Percentiles rank a stretch among this genome's conserved stretches.
phyloP scores from a whole-genome alignment of 2,888 invertebrate species.

The Trichopria drosophilae region DNA sequence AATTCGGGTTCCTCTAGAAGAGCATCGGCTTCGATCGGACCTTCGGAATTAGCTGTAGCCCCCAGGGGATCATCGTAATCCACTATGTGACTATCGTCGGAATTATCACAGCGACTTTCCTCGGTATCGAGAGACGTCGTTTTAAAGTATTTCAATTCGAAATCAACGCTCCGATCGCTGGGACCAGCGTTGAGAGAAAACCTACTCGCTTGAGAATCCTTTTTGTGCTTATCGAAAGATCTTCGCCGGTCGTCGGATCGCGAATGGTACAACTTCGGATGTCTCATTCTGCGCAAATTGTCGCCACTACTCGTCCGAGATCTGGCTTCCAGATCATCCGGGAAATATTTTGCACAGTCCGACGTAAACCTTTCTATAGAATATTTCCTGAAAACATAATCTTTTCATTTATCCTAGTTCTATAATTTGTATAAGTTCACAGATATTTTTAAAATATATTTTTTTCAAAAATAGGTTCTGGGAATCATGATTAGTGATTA shows the following conservation, averaged over 20 bases:
- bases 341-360: conserved; percentile 44
- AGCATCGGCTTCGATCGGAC: conserved; percentile 45
- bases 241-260: conserved; percentile 53
- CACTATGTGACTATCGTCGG: conserved; percentile 45
- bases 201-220: conserved; percentile 48
- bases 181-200: conserved; percentile 40
- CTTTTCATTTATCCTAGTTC: too few relatives aligned
- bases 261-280: conserved; percentile 53
- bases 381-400: conserved; percentile 45
- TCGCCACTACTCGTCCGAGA: conserved; percentile 50
- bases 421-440: too few relatives aligned
- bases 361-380: conserved; percentile 48
- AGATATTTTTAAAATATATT: too few relatives aligned
- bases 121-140: conserved; percentile 47
- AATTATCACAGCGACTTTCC: conserved; percentile 46
- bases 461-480: too few relatives aligned
- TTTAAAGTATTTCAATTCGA: conserved; percentile 52
- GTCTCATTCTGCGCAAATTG: conserved; percentile 44
- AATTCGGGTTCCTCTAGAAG: conserved; percentile 53
- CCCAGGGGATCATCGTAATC: conserved; percentile 44
- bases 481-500: too few relatives aligned
- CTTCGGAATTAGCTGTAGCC: conserved; percentile 37
- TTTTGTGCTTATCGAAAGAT: conserved; percentile 51
- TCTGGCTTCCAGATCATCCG: conserved; percentile 47
- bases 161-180: conserved; percentile 35